phyloP scores from a whole-genome alignment of 2,113 vertebrate genomes.

The Petaurus breviceps region DNA sequence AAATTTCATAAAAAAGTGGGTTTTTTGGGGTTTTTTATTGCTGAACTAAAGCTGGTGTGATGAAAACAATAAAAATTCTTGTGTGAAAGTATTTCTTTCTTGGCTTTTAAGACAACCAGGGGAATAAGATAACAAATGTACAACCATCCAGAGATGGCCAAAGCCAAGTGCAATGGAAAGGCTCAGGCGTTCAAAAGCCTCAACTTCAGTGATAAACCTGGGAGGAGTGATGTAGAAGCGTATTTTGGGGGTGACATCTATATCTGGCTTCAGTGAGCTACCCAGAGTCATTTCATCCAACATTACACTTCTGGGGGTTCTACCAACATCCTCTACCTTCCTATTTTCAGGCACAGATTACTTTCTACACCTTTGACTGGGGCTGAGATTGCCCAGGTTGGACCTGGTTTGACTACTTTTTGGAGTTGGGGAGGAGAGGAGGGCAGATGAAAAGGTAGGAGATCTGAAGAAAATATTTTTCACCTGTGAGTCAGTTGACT shows the following conservation, averaged over 20 bases:
- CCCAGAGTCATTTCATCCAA: not conserved
- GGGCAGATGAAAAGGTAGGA: constrained; percentile 6
- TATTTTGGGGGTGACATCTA: not conserved
- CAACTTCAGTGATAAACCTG: constrained; percentile 9
- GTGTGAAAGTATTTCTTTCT: constrained; percentile 63
- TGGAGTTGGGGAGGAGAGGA: not conserved
- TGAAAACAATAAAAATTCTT: constrained; percentile 71
- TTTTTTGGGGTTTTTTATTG: constrained; percentile 49
- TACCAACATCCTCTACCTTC: not conserved
- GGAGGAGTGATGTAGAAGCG: not conserved
- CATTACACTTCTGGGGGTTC: not conserved
- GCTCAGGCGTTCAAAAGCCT: constrained; percentile 16
- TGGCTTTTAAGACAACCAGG: constrained; percentile 57
- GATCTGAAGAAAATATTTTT: constrained; percentile 9
- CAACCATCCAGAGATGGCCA: constrained; percentile 14
- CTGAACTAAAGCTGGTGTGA: constrained; percentile 41
- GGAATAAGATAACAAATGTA: constrained; percentile 46
- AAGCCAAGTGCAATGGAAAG: constrained; percentile 47
- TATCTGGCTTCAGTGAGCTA: not conserved
- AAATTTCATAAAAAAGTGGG: constrained; percentile 68
- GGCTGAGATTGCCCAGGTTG: not conserved
- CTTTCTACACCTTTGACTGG: not conserved
- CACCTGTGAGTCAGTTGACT: not conserved
- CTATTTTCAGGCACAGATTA: not conserved
- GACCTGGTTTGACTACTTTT: not conserved